Conservation (phyloP, 2,888 invertebrate species). For the Euplexia lucipara region DNA sequence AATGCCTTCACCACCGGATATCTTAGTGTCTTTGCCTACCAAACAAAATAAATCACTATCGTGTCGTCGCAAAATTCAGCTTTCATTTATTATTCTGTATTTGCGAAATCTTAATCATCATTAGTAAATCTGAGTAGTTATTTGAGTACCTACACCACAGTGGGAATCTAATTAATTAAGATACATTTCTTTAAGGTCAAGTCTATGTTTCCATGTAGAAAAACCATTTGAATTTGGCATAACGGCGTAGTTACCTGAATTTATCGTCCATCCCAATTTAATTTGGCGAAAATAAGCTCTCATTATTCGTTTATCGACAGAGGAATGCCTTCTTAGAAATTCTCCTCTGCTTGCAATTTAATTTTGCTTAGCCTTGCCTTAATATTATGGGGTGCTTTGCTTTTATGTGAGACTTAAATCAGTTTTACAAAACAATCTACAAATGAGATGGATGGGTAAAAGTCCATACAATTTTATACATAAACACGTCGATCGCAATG, state of each 20-base stretch:
- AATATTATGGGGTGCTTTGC: constrained; percentile 52
- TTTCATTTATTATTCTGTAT: constrained; percentile 3
- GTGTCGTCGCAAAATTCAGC: neutral
- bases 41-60: constrained; percentile 18
- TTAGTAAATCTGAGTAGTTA: constrained; percentile 8
- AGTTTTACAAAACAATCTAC: constrained; percentile 29
- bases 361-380: constrained; percentile 58
- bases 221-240: constrained; percentile 58
- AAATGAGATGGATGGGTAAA: constrained; percentile 5
- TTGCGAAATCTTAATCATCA: constrained; percentile 31
- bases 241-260: constrained; percentile 57
- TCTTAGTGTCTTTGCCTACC: too few relatives aligned
- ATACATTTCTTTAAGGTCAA: constrained; percentile 40
- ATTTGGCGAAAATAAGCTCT: constrained; percentile 66
- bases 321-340: constrained; percentile 62
- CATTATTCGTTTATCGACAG: constrained; percentile 64
- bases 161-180: constrained; percentile 31
- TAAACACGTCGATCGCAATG: constrained; percentile 26
- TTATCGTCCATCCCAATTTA: constrained; percentile 61
- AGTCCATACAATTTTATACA: neutral
- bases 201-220: constrained; percentile 51
- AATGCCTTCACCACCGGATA: too few relatives aligned
- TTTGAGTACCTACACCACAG: constrained; percentile 5
- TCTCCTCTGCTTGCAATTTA: constrained; percentile 62
- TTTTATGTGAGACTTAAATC: constrained; percentile 47